phyloP scores from a whole-genome alignment of 2,888 invertebrate genomes.

The Patella ulyssiponensis region DNA sequence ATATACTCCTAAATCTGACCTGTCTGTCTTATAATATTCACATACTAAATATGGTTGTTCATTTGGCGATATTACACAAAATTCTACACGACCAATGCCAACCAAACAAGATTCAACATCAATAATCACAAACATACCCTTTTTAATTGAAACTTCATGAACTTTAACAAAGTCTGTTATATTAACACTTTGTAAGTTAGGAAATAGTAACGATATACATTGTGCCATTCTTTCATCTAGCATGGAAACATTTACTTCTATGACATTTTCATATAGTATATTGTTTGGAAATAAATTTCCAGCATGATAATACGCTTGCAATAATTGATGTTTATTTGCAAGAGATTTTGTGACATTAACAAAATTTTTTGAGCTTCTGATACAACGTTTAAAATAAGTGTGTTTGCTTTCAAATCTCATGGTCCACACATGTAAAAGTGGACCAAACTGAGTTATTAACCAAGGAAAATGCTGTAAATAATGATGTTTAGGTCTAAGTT shows the following conservation, averaged over 20 bases:
- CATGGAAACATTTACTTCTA: too few relatives aligned
- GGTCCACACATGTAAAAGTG: background rate
- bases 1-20: background rate
- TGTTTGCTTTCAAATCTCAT: slow-evolving; percentile 2
- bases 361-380: slow-evolving; percentile 8
- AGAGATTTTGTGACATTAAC: background rate
- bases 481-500: slow-evolving; percentile 1
- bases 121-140: background rate
- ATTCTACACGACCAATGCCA: too few relatives aligned
- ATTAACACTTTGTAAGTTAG: background rate
- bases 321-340: background rate
- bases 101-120: too few relatives aligned
- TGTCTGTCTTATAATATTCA: background rate
- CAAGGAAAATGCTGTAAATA: background rate
- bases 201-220: too few relatives aligned
- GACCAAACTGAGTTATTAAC: slow-evolving; percentile 8
- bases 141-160: background rate
- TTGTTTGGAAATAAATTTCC: background rate
- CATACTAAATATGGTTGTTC: background rate
- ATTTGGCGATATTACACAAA: background rate
- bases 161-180: background rate
- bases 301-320: background rate
- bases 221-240: too few relatives aligned
- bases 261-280: too few relatives aligned
- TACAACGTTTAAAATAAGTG: slow-evolving; percentile 4